phyloP scores from a whole-genome alignment of 2,888 invertebrate species.

The Eupithecia exiguata region DNA sequence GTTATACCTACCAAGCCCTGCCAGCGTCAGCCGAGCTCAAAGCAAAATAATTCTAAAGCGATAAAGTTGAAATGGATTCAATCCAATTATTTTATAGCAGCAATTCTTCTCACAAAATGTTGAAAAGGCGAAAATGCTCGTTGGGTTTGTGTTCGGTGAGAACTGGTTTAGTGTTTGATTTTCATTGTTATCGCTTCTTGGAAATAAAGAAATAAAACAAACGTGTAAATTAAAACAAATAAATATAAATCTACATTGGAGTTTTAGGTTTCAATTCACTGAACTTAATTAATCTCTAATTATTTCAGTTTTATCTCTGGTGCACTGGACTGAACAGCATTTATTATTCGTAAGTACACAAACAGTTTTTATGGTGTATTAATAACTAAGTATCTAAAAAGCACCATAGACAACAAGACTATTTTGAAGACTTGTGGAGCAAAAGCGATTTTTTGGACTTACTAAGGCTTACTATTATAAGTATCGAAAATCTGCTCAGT shows the following conservation, averaged over 20 bases:
- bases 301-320: slow-evolving; percentile 56
- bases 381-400: not conserved
- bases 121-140: slow-evolving; percentile 50
- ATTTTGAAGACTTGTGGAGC: not conserved
- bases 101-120: slow-evolving; percentile 39
- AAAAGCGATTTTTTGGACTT: not conserved
- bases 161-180: slow-evolving; percentile 13
- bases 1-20: not conserved
- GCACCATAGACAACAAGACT: not conserved
- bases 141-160: slow-evolving; percentile 52
- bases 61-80: slow-evolving; percentile 25
- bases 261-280: not conserved
- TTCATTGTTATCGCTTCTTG: not conserved
- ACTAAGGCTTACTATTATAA: no score
- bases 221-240: not conserved
- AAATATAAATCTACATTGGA: not conserved
- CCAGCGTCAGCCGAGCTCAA: not conserved
- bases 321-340: slow-evolving; percentile 58
- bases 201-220: not conserved
- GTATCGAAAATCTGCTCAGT: no score
- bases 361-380: slow-evolving; percentile 6
- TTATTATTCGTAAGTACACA: slow-evolving; percentile 57
- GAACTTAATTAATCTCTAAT: not conserved
- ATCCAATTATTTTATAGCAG: slow-evolving; percentile 30
- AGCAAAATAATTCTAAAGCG: not conserved